A percentile compares a stretch with the other conserved stretches of the same genome.
These are phyloP conservation scores for Tachina fera DNA, from an alignment of 2,888 invertebrate genomes.

Conservation along the genomic window DNA sequence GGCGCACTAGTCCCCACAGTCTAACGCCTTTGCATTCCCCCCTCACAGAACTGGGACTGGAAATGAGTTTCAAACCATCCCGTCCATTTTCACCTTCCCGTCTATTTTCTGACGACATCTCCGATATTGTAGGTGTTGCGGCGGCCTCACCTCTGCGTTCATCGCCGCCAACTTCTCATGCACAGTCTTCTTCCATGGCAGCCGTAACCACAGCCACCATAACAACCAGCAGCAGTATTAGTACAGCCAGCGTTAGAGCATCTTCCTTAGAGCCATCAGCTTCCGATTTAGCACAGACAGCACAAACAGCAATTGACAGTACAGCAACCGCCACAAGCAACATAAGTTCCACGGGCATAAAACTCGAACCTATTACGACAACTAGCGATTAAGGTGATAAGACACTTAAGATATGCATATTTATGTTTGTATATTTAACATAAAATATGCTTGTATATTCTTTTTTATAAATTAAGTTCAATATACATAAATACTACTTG, in stretches of 20 bases:
- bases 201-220: constrained; percentile 71
- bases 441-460: background rate
- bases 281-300: constrained; percentile 32
- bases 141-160: constrained; percentile 53
- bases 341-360: constrained; percentile 84
- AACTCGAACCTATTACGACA: constrained; percentile 87
- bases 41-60: constrained; percentile 85
- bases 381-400: constrained; percentile 76
- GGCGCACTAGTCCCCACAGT: constrained; percentile 84
- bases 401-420: constrained; percentile 15
- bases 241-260: constrained; percentile 68
- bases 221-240: constrained; percentile 64
- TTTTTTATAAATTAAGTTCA: no score
- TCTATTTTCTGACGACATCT: constrained; percentile 87
- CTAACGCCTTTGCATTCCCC: constrained; percentile 87
- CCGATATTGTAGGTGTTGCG: constrained; percentile 81
- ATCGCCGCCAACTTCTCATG: constrained; percentile 64
- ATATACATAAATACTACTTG: background rate
- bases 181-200: constrained; percentile 63
- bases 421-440: constrained; percentile 1
- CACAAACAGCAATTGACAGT: constrained; percentile 33
- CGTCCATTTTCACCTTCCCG: constrained; percentile 84
- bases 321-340: constrained; percentile 70
- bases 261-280: constrained; percentile 56
- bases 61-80: constrained; percentile 87